A percentile compares a stretch with the other conserved stretches of the same genome.
phyloP scores from a whole-genome alignment of 2,888 invertebrate species.

The Sialis lutaria region DNA sequence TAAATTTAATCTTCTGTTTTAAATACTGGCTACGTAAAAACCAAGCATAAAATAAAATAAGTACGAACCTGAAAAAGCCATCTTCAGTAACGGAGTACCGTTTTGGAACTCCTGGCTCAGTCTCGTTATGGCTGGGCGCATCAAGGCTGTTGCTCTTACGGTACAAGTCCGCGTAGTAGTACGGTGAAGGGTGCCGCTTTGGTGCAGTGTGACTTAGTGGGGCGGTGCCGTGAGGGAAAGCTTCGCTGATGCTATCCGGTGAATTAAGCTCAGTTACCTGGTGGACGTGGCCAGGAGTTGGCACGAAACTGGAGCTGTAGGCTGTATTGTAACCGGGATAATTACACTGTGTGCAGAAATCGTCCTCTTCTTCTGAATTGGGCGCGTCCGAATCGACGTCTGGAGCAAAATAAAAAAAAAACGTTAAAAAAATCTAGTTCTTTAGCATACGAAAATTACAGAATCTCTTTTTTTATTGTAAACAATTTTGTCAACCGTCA shows the following conservation, averaged over 20 bases:
- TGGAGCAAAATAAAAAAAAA: conserved; percentile 14
- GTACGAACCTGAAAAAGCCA: conserved; percentile 30
- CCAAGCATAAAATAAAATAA: conserved; percentile 12
- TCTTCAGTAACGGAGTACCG: conserved; percentile 54
- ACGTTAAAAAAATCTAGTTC: neutral
- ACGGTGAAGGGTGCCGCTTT: conserved; percentile 61
- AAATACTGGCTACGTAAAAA: no score
- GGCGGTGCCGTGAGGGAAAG: conserved; percentile 23
- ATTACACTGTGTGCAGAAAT: conserved; percentile 20
- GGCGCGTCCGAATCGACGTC: conserved; percentile 25
- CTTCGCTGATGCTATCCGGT: conserved; percentile 47
- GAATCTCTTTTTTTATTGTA: no score
- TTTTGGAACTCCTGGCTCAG: conserved; percentile 38
- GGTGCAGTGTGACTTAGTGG: conserved; percentile 32
- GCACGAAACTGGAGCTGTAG: no score
- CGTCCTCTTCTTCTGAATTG: conserved; percentile 25
- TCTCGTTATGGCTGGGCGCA: conserved; percentile 47
- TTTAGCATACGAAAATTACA: no score
- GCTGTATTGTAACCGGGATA: neutral
- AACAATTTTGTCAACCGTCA: no score
- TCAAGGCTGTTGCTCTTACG: conserved; percentile 59
- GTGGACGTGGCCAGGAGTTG: conserved; percentile 26
- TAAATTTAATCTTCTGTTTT: no score
- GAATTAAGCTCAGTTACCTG: conserved; percentile 43
- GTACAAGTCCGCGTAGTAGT: conserved; percentile 67